Evolutionary conservation across 2,113 vertebrate genomes (phyloP), one percentile per base, ranked within the genome.

Genomic region (Sinocyclocheilus maitianheensis): DNA sequence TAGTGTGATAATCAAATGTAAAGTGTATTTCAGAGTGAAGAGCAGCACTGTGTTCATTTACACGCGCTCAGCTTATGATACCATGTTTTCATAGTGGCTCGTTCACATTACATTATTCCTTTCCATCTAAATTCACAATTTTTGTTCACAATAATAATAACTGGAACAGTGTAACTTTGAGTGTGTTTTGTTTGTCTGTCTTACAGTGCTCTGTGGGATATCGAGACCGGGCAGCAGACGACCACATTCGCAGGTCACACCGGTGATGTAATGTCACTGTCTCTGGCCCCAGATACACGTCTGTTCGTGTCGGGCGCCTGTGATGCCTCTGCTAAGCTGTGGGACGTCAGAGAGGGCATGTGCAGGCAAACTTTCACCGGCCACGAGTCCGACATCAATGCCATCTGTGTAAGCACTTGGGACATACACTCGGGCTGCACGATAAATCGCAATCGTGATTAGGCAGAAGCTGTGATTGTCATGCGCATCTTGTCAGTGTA

Each of bases 281-380:
- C 98, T 13, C 96, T 99, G 37, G 97, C 97, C 55, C 97, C 98
- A 0, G 98, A 99, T 90, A 96, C 97, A 87, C 96, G 97, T 92
- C 95, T 97, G 91, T 99, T 99, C 88, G 98, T 99, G 90, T 99
- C 98, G 69, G 98, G 98, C 86, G 98, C 98, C 87, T 99, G 98
- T 0, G 98, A 99, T 78, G 98, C 98, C 90, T 99, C 98, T 1
- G 98, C 97, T 89, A 99, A 99, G 92, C 97, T 99, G 90, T 99
- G 98, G 98, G 98, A 99, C 79, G 95, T 99, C 84, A 95, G 98
- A 95, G 98, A 99, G 97, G 98, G 98, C 91, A 99, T 99, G 98
- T 99, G 98, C 93, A 95, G 97, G 93, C 98, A 99, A 91, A 99
- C 98, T 74, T 99, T 99, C 95, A 99, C 97, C 0, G 98, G 98